These are phyloP conservation scores for Calameuta filiformis DNA, from an alignment of 2,888 invertebrate genomes.

Conservation along the genomic window DNA sequence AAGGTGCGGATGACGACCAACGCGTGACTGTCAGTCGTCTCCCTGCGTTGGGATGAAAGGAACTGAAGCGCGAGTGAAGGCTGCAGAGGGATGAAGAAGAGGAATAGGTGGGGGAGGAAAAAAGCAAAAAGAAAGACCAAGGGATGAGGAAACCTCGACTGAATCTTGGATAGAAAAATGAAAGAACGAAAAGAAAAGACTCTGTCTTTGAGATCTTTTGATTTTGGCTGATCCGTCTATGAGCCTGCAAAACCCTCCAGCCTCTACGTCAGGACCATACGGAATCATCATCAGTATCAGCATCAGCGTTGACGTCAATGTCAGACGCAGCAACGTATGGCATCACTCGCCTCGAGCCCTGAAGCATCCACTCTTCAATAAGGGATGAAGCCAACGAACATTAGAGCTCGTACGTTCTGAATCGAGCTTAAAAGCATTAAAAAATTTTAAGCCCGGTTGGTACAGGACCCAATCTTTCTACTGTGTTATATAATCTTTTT, in stretches of 20 bases:
- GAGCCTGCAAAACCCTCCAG: neutral
- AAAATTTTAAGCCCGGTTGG: neutral
- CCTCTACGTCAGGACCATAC: neutral
- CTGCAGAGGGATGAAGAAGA: neutral
- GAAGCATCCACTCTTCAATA: neutral
- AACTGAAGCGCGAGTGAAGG: neutral
- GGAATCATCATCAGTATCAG: neutral
- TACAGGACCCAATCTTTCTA: neutral
- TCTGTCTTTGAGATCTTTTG: neutral
- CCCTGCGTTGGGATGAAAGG: neutral
- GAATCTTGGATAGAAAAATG: neutral
- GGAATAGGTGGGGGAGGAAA: neutral
- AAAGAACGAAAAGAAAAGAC: neutral
- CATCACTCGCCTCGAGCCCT: neutral
- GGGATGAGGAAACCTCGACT: neutral
- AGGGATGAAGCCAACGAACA: neutral
- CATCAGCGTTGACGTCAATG: neutral
- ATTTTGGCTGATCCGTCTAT: neutral
- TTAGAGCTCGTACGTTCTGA: neutral
- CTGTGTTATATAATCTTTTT: neutral
- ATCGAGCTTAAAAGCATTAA: neutral
- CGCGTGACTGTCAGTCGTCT: neutral
- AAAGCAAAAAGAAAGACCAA: neutral
- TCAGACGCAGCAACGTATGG: neutral
- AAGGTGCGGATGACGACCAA: neutral